Percentiles rank a stretch among this genome's conserved stretches.
phyloP scores from a whole-genome alignment of 2,113 vertebrate species.

The Thunnus maccoyii region DNA sequence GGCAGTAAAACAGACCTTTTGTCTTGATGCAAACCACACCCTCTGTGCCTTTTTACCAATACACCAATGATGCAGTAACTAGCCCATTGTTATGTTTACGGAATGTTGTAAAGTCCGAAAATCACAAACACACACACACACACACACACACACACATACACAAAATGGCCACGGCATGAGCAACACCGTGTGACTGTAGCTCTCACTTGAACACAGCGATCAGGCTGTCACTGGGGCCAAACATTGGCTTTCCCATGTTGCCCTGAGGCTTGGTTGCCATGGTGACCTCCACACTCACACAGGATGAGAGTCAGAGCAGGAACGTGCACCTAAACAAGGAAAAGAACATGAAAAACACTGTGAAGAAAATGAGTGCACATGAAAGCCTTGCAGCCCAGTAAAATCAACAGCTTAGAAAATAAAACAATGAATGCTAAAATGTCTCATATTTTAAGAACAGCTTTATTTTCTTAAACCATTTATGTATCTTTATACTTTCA shows the following conservation, averaged over 20 bases:
- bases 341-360: not conserved
- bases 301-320: constrained; percentile 24
- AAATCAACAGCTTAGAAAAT: too few species aligned
- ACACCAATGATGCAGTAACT: not conserved
- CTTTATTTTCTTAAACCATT: too few species aligned
- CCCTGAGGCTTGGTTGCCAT: constrained; percentile 64
- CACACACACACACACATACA: not conserved
- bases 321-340: constrained; percentile 24
- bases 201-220: constrained; percentile 58
- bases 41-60: not conserved
- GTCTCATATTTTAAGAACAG: too few species aligned
- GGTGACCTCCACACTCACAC: constrained; percentile 29
- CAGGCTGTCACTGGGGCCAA: constrained; percentile 55
- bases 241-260: not conserved
- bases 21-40: constrained; percentile 1
- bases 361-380: not conserved
- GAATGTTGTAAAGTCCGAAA: too few species aligned
- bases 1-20: not conserved
- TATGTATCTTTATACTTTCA: too few species aligned
- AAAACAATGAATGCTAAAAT: too few species aligned
- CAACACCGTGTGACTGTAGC: not conserved
- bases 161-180: constrained; percentile 11
- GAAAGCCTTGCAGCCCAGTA: not conserved
- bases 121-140: too few species aligned
- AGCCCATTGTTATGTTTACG: not conserved